Evolutionary conservation across 2,888 invertebrate genomes (phyloP), one percentile per base, ranked within the genome.

Genomic region (Aspidiotus destructor): DNA sequence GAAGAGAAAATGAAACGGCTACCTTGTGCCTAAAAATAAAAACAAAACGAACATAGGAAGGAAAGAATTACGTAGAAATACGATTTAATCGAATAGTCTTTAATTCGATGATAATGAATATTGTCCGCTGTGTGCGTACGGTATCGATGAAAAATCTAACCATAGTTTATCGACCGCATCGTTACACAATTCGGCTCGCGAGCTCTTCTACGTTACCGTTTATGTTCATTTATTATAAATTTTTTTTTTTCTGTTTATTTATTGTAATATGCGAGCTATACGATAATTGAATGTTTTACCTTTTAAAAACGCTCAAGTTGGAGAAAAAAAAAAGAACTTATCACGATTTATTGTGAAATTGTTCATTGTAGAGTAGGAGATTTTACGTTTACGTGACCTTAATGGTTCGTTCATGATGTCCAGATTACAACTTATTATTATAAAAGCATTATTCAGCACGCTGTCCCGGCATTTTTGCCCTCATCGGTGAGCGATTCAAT

Each of bases 321-420:
- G 41, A 40, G 58, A 28, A 15, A 58, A 28, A 58, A 58, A 28
- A 58, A 58, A 65, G 65, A 65, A 65, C 58, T 65, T 65, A 65
- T 65, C 65, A 65, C 65, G 65, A 58, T 58, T 65, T 65, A 65
- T 65, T 65, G 65, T 65, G 65, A 65, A 65, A 65, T 65, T 58
- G 65, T 65, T 65, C 58, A 65, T 65, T 65, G 65, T 65, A 65
- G 58, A 65, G 65, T 65, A 65, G 65, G 65, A 65, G 65, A 65
- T 65, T 65, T 64, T 65, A 57, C 57, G 42, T 65, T 58, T 58
- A 65, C 65, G 57, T 65, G 65, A 65, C 65, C 65, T 65, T 65
- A 65, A 65, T 65, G 65, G 65, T 65, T 65, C 58, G 65, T 65
- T 65, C 65, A 65, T 65, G 65, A 65, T 65, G 65, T 65, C 65